These are phyloP conservation scores for Piaya cayana DNA, from an alignment of 2,113 vertebrate genomes.

Conservation along the genomic window DNA sequence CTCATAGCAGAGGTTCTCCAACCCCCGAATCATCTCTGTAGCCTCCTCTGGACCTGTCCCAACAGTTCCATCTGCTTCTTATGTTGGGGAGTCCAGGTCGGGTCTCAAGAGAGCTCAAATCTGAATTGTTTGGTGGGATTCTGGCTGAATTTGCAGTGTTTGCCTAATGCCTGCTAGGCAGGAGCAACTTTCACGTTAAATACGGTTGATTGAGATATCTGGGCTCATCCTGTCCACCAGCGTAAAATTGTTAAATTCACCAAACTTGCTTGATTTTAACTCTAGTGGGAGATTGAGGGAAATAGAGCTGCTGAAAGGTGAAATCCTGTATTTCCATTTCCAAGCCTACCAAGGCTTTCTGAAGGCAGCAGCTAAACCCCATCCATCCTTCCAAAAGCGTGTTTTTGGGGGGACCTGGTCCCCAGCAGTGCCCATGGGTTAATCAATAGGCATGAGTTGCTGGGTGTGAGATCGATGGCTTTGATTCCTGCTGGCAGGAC, in stretches of 20 bases:
- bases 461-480: neutral
- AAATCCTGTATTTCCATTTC: fast-evolving
- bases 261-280: neutral
- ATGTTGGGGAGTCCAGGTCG: too few relatives aligned
- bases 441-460: neutral
- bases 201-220: neutral
- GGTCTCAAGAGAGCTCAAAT: neutral
- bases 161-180: neutral
- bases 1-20: too few relatives aligned
- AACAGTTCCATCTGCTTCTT: too few relatives aligned
- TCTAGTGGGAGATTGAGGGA: neutral
- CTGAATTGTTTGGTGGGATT: neutral
- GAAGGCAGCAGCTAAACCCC: neutral
- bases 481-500: neutral
- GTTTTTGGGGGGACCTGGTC: fast-evolving
- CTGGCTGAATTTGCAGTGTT: neutral
- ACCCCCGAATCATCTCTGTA: too few relatives aligned
- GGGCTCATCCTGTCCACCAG: neutral
- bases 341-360: fast-evolving
- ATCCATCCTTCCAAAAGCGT: neutral
- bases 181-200: neutral
- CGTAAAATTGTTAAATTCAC: neutral
- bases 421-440: neutral
- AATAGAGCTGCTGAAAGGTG: neutral
- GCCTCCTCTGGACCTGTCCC: too few relatives aligned